Base-by-base conservation (phyloP, 2,888 invertebrate species). In the Cheiracanthium punctorium region DNA sequence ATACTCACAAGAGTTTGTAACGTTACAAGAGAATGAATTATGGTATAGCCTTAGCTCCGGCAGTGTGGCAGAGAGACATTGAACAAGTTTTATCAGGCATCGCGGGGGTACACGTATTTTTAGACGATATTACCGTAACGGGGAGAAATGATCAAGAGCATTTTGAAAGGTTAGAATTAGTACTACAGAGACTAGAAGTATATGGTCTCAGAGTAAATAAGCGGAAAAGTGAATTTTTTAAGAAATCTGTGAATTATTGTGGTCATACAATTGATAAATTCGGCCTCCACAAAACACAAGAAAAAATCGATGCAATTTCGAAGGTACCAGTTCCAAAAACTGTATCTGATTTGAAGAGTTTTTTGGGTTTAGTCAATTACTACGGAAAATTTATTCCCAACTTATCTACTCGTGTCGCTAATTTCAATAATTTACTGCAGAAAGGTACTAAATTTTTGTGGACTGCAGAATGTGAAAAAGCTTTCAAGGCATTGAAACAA, bases 331-430 rank as follows among this genome's bases (percentile, higher is more conserved):
- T 74, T 74, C 74, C 74, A 64, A 74, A 74, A 74, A 74, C 74
- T 74, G 74, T 64, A 74, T 74, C 64, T 74, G 74, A 74, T 64
- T 74, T 74, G 74, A 74, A 74, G 74, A 74, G 64, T 73, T 73
- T 73, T 73, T 73, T 64, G 74, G 74, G 74, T 74, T 74, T 74
- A 74, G 74, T 74, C 74, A 74, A 74, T 74, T 74, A 74, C 64
- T 74, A 74, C 74, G 74, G 74, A 74, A 74, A 74, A 74, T 74
- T 74, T 74, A 73, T 73, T 73, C 74, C 74, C 74, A 74, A 74
- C 74, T 74, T 74, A 74, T 74, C 74, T 33, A 74, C 74, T 74
- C 64, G 74, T 64, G 74, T 74, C 64, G 74, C 74, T 74, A 33
- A 24, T 74, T 24, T 74, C 58, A 74, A 74, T 74, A 74, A 73